These are phyloP conservation scores for Anas bernieri DNA, from an alignment of 2,797 vertebrate genomes.

Conservation along the genomic window DNA sequence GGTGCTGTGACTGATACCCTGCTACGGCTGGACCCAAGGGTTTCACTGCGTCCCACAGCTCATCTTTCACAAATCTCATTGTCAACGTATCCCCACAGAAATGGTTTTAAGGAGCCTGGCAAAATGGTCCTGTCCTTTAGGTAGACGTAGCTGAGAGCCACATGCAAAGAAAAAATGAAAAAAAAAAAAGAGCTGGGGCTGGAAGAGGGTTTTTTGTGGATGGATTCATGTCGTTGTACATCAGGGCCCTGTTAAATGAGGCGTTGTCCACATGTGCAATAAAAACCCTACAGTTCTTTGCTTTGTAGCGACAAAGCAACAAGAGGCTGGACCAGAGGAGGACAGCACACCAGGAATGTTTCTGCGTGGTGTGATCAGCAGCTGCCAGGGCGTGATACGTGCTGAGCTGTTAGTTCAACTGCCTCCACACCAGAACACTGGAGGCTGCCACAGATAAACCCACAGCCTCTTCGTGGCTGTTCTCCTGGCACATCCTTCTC, in stretches of 20 bases:
- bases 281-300: neutral
- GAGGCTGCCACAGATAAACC: neutral
- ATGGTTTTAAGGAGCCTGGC: neutral
- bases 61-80: neutral
- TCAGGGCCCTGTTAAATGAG: neutral
- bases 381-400: neutral
- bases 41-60: neutral
- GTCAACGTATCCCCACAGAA: neutral
- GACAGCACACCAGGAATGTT: neutral
- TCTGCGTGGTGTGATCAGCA: fast-evolving
- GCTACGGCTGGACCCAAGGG: neutral
- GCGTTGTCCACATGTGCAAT: neutral
- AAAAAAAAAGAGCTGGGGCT: neutral
- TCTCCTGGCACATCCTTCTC: neutral
- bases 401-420: neutral
- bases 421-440: neutral
- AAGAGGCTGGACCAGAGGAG: neutral
- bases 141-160: neutral
- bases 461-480: neutral
- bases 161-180: neutral
- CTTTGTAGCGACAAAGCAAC: neutral
- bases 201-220: neutral
- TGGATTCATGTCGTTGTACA: neutral
- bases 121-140: neutral
- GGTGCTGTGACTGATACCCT: neutral